Percentiles rank a stretch among this genome's conserved stretches.
Evolutionary conservation across 2,797 vertebrate species (phyloP).

Genomic region (Epinephelus coioides): DNA sequence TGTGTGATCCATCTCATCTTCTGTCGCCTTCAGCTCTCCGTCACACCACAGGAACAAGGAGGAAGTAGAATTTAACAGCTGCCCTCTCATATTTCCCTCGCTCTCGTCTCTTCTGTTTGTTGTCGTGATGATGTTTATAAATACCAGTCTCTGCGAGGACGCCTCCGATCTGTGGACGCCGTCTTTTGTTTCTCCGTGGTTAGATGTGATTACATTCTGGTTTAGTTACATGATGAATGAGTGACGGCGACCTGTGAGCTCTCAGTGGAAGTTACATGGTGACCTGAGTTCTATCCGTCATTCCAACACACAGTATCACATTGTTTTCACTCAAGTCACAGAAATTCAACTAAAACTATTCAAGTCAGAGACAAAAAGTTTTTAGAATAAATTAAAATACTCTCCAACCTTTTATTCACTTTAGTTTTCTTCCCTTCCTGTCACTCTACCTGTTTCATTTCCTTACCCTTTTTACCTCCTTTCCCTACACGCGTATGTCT

Average conservation of each 20-base stretch:
- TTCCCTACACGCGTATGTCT: too few species aligned
- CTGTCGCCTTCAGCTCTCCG: constrained; percentile 11
- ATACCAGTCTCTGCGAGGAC: constrained; percentile 20
- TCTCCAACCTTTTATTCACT: too few species aligned
- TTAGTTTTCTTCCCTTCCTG: background rate
- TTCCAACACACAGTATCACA: background rate
- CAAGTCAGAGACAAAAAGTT: too few species aligned
- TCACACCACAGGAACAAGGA: constrained; percentile 8
- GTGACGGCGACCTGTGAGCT: background rate
- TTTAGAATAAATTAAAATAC: too few species aligned
- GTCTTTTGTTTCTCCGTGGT: background rate
- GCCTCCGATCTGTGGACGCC: background rate
- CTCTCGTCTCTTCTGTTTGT: background rate
- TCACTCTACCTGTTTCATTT: background rate
- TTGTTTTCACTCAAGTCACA: background rate
- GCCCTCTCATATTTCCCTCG: constrained; percentile 25
- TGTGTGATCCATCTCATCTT: constrained; percentile 34
- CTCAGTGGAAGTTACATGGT: background rate
- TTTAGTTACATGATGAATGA: background rate
- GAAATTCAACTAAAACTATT: background rate
- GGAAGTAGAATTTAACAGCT: constrained; percentile 37
- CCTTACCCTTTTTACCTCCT: too few species aligned
- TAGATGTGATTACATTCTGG: background rate
- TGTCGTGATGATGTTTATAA: constrained; percentile 19
- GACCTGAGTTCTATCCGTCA: background rate